Evolutionary conservation across 2,888 invertebrate genomes (phyloP).

Genomic region (Cryptops parisi): DNA sequence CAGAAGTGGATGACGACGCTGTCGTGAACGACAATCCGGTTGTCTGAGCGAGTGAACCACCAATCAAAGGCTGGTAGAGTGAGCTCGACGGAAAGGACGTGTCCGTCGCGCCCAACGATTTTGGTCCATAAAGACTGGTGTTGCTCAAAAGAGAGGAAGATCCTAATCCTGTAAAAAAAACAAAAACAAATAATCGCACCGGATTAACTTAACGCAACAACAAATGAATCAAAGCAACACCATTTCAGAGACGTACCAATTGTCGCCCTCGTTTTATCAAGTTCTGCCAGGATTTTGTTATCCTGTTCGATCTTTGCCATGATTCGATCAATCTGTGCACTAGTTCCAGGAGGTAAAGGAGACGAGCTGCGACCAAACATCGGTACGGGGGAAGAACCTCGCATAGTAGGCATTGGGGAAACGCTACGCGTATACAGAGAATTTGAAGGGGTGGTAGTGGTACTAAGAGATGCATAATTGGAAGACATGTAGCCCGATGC

Average conservation of each 20-base stretch:
- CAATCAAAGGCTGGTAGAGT: background rate
- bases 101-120: too few species aligned
- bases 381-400: constrained; percentile 2
- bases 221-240: too few species aligned
- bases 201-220: too few species aligned
- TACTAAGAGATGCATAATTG: background rate
- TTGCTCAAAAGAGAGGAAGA: too few species aligned
- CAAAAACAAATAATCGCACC: too few species aligned
- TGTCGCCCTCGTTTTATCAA: constrained; percentile 40
- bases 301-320: constrained; percentile 89
- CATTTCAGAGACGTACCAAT: constrained; percentile 16
- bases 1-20: constrained; percentile 1
- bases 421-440: background rate
- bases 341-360: constrained; percentile 5
- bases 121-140: too few species aligned
- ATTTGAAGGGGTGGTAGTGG: background rate
- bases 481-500: too few species aligned
- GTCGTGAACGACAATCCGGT: background rate
- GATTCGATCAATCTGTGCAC: constrained; percentile 62
- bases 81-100: too few species aligned
- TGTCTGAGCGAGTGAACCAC: background rate
- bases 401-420: background rate
- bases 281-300: constrained; percentile 59
- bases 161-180: too few species aligned
- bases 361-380: background rate